A percentile compares a stretch with the other conserved stretches of the same genome.
Evolutionary conservation across 2,113 vertebrate genomes (phyloP).

Genomic region (Lagopus muta): DNA sequence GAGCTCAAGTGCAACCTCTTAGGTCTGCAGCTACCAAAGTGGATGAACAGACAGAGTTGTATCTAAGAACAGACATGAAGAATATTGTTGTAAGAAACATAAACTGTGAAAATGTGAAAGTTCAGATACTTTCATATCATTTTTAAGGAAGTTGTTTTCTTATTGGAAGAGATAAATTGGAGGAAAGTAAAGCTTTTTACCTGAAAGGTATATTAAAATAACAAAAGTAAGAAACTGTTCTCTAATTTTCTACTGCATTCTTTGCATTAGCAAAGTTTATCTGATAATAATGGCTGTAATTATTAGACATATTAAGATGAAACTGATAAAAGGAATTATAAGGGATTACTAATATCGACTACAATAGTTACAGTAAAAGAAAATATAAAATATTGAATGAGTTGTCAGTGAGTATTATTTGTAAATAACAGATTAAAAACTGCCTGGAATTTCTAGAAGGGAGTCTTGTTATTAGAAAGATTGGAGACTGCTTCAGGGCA

Average conservation of each 20-base stretch:
- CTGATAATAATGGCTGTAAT: neutral
- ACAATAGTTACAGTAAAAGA: neutral
- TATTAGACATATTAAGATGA: neutral
- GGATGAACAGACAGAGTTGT: neutral
- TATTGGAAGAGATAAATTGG: neutral
- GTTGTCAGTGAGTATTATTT: neutral
- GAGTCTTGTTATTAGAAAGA: neutral
- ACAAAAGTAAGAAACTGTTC: neutral
- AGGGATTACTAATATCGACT: neutral
- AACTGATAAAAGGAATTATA: neutral
- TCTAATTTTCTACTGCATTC: neutral
- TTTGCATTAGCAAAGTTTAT: neutral
- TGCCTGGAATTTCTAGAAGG: neutral
- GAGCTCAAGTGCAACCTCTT: neutral
- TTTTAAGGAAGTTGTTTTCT: neutral
- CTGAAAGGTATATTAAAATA: neutral
- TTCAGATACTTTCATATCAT: neutral
- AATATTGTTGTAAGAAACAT: neutral
- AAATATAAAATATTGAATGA: neutral
- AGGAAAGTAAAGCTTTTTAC: neutral
- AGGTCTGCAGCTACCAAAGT: neutral
- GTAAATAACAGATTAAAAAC: neutral
- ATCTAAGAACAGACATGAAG: neutral
- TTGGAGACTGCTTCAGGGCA: neutral
- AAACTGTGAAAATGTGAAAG: neutral